Conservation (phyloP, 2,113 vertebrate species). For the Procavia capensis region DNA sequence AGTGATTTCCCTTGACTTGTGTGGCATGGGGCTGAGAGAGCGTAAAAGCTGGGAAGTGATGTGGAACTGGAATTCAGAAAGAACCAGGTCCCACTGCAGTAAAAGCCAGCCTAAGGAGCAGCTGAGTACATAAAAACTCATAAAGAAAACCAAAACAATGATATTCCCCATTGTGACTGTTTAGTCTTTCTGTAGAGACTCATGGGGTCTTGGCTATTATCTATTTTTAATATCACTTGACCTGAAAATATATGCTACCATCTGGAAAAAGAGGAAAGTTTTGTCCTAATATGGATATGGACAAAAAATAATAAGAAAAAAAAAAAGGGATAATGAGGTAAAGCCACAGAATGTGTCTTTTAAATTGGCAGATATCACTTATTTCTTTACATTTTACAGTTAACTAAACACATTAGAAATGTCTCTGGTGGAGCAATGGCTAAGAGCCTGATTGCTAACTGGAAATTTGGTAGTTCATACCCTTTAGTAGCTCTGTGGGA, state of each 20-base stretch:
- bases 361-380: conserved; percentile 77
- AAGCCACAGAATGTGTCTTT: conserved; percentile 63
- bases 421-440: not conserved
- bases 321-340: not conserved
- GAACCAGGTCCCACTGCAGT: conserved; percentile 86
- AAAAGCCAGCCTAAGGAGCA: conserved; percentile 87
- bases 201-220: conserved; percentile 89
- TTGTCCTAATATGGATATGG: conserved; percentile 72
- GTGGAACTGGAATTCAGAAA: conserved; percentile 91
- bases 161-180: conserved; percentile 95
- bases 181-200: conserved; percentile 95
- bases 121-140: conserved; percentile 96
- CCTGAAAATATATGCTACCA: conserved; percentile 91
- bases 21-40: conserved; percentile 87
- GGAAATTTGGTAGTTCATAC: not conserved
- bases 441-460: not conserved
- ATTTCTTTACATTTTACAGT: conserved; percentile 31
- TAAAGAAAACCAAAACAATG: conserved; percentile 96
- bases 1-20: conserved; percentile 89
- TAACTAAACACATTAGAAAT: not conserved
- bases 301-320: conserved; percentile 51
- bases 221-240: conserved; percentile 94
- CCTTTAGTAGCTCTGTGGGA: not conserved
- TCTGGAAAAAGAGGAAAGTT: conserved; percentile 87
- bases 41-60: conserved; percentile 90